A percentile compares a stretch with the other conserved stretches of the same genome.
phyloP scores from a whole-genome alignment of 1,140 invertebrate genomes.

The Probaryconus sp. region DNA sequence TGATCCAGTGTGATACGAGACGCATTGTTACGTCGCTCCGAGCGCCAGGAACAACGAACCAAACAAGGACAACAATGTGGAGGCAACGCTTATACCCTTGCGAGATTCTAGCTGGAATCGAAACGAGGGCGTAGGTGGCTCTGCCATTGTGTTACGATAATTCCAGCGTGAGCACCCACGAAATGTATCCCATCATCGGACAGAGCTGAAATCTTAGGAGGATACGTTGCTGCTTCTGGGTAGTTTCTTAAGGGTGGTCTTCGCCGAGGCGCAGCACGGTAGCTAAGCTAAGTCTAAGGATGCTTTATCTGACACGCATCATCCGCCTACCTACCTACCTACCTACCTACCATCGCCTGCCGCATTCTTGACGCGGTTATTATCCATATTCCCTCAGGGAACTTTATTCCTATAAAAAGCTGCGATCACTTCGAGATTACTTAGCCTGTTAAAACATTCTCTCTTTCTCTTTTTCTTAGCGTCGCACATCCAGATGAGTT shows the following conservation, averaged over 20 bases:
- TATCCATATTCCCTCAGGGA: constrained; percentile 32
- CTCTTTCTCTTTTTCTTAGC: no score
- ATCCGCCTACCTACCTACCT: constrained; percentile 48
- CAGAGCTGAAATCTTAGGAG: constrained; percentile 60
- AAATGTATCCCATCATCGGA: constrained; percentile 44
- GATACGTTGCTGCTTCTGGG: constrained; percentile 39
- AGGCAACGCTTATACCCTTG: constrained; percentile 35
- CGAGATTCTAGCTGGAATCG: constrained; percentile 37
- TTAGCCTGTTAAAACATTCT: constrained; percentile 14
- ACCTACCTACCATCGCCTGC: constrained; percentile 19
- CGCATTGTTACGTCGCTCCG: constrained; percentile 59
- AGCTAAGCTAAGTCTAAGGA: constrained; percentile 65
- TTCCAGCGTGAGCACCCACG: constrained; percentile 52
- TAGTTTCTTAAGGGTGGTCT: constrained; percentile 58
- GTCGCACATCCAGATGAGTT: constrained; percentile 27
- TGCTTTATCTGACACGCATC: constrained; percentile 63
- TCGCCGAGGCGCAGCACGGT: constrained; percentile 58
- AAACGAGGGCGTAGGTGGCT: constrained; percentile 55
- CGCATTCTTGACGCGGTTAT: constrained; percentile 44
- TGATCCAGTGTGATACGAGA: constrained; percentile 63
- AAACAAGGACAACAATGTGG: constrained; percentile 60
- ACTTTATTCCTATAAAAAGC: constrained; percentile 42
- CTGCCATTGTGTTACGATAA: constrained; percentile 59
- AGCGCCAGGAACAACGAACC: constrained; percentile 46
- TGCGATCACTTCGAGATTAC: constrained; percentile 32